Evolutionary conservation across 2,797 vertebrate genomes (phyloP).

Genomic region (Melopsittacus undulatus): DNA sequence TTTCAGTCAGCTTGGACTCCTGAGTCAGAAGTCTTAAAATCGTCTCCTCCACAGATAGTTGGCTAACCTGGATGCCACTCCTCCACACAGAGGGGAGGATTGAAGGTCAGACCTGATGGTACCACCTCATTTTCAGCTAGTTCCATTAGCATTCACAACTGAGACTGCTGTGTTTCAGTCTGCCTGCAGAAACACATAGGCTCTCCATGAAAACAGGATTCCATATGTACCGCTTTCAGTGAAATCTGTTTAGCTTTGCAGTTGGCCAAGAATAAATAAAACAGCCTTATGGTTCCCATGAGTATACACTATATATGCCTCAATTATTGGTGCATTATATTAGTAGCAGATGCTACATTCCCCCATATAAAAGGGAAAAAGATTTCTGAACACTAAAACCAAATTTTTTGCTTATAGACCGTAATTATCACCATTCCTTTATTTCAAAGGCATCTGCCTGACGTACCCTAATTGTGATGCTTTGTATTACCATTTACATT

Average conservation of each 20-base stretch:
- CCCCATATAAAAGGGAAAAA: conserved; percentile 46
- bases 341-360: conserved; percentile 77
- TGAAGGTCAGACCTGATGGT: conserved; percentile 17
- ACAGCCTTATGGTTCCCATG: conserved; percentile 57
- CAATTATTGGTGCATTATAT: conserved; percentile 73
- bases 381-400: conserved; percentile 71
- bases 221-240: conserved; percentile 54
- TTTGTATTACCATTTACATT: neutral
- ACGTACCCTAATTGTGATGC: neutral
- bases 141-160: conserved; percentile 17
- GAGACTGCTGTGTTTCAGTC: neutral
- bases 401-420: conserved; percentile 41
- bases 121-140: neutral
- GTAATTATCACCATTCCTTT: conserved; percentile 54
- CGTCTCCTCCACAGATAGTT: neutral
- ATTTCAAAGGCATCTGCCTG: conserved; percentile 51
- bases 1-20: neutral
- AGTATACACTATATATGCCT: conserved; percentile 63
- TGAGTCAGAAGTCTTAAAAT: neutral
- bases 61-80: neutral
- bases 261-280: conserved; percentile 77
- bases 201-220: conserved; percentile 51
- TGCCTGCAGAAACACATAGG: conserved; percentile 56
- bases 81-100: neutral
- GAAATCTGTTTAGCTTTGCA: conserved; percentile 76